Conservation (phyloP, 2,797 vertebrate genomes). For the Poeciliopsis gracilis region DNA sequence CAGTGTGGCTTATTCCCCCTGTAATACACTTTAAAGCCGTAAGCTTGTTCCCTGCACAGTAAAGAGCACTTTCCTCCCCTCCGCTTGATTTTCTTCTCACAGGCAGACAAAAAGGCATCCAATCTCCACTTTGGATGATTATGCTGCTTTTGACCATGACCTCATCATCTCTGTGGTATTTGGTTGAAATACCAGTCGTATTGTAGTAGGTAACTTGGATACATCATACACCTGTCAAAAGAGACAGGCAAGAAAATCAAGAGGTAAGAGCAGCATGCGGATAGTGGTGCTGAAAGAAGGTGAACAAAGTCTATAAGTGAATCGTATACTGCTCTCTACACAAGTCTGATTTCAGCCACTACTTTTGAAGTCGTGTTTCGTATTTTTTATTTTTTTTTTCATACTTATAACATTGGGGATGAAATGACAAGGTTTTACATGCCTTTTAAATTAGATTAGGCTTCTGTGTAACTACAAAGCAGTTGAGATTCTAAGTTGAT, state of each 20-base stretch:
- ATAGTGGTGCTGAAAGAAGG: constrained; percentile 18
- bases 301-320: neutral
- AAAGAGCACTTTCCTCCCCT: constrained; percentile 58
- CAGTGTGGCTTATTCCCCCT: constrained; percentile 70
- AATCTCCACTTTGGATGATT: constrained; percentile 73
- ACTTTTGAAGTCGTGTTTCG: neutral
- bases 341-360: neutral
- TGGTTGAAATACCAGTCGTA: constrained; percentile 26
- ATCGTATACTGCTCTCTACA: neutral
- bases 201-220: constrained; percentile 22
- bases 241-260: constrained; percentile 3
- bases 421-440: neutral
- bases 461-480: neutral
- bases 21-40: constrained; percentile 67
- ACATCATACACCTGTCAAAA: constrained; percentile 21
- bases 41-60: constrained; percentile 72
- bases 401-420: neutral
- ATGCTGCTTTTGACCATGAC: constrained; percentile 67
- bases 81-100: constrained; percentile 65
- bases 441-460: neutral
- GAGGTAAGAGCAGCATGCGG: constrained; percentile 23
- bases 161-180: constrained; percentile 67
- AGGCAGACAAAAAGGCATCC: constrained; percentile 70
- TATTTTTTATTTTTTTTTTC: neutral
- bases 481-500: neutral